These are phyloP conservation scores for Labia minor DNA, from an alignment of 2,888 invertebrate species.

Conservation along the genomic window DNA sequence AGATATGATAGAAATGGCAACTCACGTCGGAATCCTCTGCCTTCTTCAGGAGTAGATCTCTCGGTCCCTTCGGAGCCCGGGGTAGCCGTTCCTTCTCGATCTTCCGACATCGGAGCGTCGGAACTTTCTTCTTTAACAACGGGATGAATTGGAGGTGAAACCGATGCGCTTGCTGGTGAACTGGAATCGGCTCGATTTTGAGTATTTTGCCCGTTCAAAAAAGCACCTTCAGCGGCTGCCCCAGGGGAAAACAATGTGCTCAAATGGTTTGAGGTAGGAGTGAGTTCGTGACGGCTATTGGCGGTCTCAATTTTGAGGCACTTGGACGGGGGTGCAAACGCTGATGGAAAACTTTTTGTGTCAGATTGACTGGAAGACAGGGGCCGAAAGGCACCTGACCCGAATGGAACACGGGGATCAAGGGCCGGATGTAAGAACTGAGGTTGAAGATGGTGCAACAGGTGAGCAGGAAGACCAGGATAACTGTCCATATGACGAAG, in stretches of 20 bases:
- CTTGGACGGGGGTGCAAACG: conserved; percentile 53
- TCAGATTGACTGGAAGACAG: conserved; percentile 43
- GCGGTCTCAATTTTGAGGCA: conserved; percentile 44
- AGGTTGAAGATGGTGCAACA: conserved; percentile 59
- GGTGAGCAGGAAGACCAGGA: conserved; percentile 53
- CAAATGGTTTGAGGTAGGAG: conserved; percentile 23
- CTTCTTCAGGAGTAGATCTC: conserved; percentile 40
- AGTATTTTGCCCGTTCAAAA: conserved; percentile 23
- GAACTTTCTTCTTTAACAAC: conserved; percentile 44
- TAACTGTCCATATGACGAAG: conserved; percentile 45
- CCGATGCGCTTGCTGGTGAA: conserved; percentile 49
- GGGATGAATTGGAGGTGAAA: conserved; percentile 41
- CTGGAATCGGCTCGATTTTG: conserved; percentile 39
- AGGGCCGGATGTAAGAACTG: conserved; percentile 58
- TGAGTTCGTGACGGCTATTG: conserved; percentile 26
- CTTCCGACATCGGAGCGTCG: conserved; percentile 48
- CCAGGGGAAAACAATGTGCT: conserved; percentile 31
- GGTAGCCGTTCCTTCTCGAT: conserved; percentile 39
- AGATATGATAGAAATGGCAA: conserved; percentile 23
- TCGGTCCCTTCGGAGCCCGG: conserved; percentile 41
- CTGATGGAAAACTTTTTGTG: conserved; percentile 45
- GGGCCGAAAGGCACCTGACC: conserved; percentile 48
- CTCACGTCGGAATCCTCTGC: conserved; percentile 39
- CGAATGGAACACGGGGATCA: conserved; percentile 49
- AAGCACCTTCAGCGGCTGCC: conserved; percentile 35